Base-by-base conservation (phyloP, 2,113 vertebrate species). In the Apaloderma vittatum region DNA sequence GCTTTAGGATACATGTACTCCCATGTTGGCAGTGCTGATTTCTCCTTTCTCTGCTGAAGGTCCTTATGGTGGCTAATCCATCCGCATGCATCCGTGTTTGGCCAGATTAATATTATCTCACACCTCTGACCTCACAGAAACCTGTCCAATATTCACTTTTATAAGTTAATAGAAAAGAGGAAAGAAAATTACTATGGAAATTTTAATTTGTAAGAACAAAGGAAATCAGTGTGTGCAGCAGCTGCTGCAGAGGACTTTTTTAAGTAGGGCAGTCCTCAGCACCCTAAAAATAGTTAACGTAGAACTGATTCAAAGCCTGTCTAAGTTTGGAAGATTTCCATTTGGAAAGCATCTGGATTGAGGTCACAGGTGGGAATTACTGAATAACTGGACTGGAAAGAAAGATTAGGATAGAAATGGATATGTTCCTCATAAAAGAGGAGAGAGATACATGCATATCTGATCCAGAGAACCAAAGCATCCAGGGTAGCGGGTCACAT, bases 381-480 rank as follows among this genome's bases (percentile, higher is more conserved):
- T 61, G 36, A 81, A 32, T 45, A 61, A 32, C 5, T 18, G 37
- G 90, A 89, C 23, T 11, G 55, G 92, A 97, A 97, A 83, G 85
- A 95, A 97, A 94, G 45, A 77, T 83, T 84, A 93, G 49, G 58
- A 68, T 93, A 62, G 83, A 90, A 97, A 96, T 94, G 36, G 23
- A 48, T 83, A 40, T 91, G 23, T 59, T 94, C 37, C 55, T 93
- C 68, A 92, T 91, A 94, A 87, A 59, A 86, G 72, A 91, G 78
- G 9, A 90, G 68, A 94, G 57, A 96, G 34, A 63, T 37, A 29
- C 15, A 19, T 27, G 32, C 13, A 84, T 90, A 21, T 67, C 78
- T 91, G 54, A 17, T 84, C 74, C 61, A 96, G 70, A 92, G 36
- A 30, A 72, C n/a, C 66, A 77, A 45, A 15, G 5, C 8, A 29